Percentiles rank a stretch among this genome's conserved stretches.
These are phyloP conservation scores for Drymonia ruficornis DNA, from an alignment of 2,888 invertebrate species.

Conservation along the genomic window DNA sequence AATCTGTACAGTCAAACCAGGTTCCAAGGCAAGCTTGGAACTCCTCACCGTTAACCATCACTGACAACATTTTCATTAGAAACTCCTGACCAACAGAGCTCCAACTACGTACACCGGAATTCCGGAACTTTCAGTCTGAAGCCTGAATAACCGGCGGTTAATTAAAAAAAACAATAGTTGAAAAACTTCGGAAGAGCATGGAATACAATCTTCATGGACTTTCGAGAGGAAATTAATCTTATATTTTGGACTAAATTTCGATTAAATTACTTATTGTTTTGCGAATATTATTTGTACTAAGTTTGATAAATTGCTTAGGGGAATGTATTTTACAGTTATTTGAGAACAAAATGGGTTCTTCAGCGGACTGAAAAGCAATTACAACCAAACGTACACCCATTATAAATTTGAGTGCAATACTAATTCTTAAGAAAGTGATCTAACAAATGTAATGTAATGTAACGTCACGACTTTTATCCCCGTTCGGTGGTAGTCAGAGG, in stretches of 20 bases:
- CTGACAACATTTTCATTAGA: neutral
- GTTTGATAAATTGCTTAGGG: neutral
- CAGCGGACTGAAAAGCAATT: too few species aligned
- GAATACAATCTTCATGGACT: conserved; percentile 26
- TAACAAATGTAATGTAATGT: too few species aligned
- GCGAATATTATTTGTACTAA: neutral
- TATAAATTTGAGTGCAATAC: too few species aligned
- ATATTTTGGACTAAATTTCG: conserved; percentile 14
- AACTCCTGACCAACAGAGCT: conserved; percentile 12
- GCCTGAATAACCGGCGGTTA: conserved; percentile 32
- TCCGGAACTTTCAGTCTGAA: conserved; percentile 16
- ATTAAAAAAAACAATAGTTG: conserved; percentile 37
- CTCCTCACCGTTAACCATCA: neutral
- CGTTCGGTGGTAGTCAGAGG: too few species aligned
- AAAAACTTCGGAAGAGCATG: conserved; percentile 25
- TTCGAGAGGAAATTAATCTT: conserved; percentile 31
- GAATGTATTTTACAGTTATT: neutral
- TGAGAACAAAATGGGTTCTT: neutral
- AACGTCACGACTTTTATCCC: too few species aligned
- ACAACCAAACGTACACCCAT: too few species aligned
- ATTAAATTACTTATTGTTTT: conserved; percentile 11
- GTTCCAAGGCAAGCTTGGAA: too few species aligned
- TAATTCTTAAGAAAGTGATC: too few species aligned
- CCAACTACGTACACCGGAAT: conserved; percentile 30
- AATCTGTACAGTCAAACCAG: too few species aligned